Evolutionary conservation across 2,888 invertebrate genomes (phyloP).

Genomic region (Nasonia oneida): DNA sequence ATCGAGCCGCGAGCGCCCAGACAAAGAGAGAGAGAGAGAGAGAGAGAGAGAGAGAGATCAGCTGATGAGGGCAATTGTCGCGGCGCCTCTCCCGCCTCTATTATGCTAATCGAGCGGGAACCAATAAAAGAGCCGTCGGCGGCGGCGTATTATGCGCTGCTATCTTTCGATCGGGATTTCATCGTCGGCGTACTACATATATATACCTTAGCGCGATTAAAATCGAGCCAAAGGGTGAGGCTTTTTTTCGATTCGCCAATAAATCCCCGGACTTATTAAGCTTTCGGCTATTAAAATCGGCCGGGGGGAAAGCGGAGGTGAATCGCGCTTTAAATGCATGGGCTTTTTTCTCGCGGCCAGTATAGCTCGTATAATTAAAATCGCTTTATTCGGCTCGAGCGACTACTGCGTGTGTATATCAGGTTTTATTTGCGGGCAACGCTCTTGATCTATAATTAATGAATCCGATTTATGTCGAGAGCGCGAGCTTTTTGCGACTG

Average conservation of each 20-base stretch:
- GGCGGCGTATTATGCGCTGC: neutral
- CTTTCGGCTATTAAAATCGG: constrained; percentile 28
- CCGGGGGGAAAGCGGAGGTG: neutral
- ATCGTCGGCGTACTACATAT: neutral
- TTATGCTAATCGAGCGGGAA: constrained; percentile 43
- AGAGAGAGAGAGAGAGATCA: constrained; percentile 6
- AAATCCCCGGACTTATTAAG: constrained; percentile 44
- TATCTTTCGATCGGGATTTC: neutral
- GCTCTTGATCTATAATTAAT: constrained; percentile 1
- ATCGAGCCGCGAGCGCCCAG: neutral
- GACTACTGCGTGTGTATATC: neutral
- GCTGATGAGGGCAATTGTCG: constrained; percentile 48
- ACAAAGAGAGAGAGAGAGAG: neutral
- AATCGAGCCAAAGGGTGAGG: neutral
- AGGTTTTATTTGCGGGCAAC: neutral
- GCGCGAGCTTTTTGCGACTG: neutral
- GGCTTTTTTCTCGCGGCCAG: neutral
- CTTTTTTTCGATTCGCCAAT: constrained; percentile 5
- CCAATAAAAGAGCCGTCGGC: constrained; percentile 38
- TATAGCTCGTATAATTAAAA: constrained; percentile 12
- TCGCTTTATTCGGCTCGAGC: neutral
- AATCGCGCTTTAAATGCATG: constrained; percentile 19
- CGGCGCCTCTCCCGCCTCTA: constrained; percentile 12
- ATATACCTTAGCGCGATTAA: neutral
- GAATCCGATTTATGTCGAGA: neutral